Percentiles rank a stretch among this genome's conserved stretches.
Evolutionary conservation across 2,113 vertebrate genomes (phyloP).

Genomic region (Rhinopomastus cyanomelas): DNA sequence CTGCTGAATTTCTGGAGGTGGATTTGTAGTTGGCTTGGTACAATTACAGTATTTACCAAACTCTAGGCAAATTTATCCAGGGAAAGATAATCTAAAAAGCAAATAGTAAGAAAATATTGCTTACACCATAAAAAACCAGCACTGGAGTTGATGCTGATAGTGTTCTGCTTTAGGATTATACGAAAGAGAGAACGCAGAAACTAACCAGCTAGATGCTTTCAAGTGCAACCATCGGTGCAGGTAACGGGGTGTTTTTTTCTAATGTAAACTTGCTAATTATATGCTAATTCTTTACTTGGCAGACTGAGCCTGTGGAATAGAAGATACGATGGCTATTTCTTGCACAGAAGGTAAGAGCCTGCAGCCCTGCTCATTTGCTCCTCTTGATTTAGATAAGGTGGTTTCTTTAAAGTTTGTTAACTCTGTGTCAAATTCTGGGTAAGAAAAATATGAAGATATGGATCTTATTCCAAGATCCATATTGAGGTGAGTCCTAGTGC

Average conservation of each 20-base stretch:
- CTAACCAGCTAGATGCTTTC: neutral
- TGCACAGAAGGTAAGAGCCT: slow-evolving; percentile 62
- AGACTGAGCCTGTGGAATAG: slow-evolving; percentile 79
- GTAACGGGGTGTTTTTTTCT: neutral
- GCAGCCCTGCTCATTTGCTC: neutral
- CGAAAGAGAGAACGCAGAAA: neutral
- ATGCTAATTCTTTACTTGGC: slow-evolving; percentile 32
- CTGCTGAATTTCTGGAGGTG: neutral
- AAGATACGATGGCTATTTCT: slow-evolving; percentile 33
- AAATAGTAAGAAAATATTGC: neutral
- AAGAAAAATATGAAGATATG: neutral
- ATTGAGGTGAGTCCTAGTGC: neutral
- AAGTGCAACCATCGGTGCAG: neutral
- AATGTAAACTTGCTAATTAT: neutral
- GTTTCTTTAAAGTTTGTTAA: neutral
- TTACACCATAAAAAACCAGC: neutral
- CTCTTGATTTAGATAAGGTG: neutral
- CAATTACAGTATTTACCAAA: neutral
- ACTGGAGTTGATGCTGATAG: neutral
- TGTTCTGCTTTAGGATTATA: neutral
- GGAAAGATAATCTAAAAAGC: neutral
- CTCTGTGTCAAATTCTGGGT: neutral
- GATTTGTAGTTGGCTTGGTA: neutral
- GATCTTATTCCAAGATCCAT: neutral
- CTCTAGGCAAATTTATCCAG: neutral